Conservation (phyloP, 2,888 invertebrate genomes). For the Eutolmus rufibarbis region DNA sequence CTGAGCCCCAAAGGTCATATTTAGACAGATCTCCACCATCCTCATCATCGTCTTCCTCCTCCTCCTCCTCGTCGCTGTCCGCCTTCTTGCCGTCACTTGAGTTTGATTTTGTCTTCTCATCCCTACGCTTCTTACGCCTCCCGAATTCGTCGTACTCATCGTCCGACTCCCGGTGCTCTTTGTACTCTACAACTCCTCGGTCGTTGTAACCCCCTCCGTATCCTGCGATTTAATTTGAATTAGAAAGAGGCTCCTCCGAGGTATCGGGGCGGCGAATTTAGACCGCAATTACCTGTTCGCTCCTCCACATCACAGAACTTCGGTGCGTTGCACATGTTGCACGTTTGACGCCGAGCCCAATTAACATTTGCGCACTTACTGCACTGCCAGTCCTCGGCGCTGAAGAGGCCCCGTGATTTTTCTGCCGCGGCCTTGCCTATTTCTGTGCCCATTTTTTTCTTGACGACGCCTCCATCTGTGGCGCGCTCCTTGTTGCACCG, state of each 20-base stretch:
- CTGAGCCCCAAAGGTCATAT: slow-evolving; percentile 79
- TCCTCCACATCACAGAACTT: slow-evolving; percentile 94
- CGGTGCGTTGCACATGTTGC: slow-evolving; percentile 98
- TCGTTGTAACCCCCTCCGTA: slow-evolving; percentile 96
- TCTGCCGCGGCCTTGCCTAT: slow-evolving; percentile 98
- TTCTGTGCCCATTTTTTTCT: slow-evolving; percentile 91
- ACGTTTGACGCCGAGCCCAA: slow-evolving; percentile 89
- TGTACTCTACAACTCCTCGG: slow-evolving; percentile 94
- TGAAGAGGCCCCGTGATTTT: slow-evolving; percentile 82
- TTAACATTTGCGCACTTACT: slow-evolving; percentile 99
- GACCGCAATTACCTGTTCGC: slow-evolving; percentile 65
- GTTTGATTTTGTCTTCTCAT: slow-evolving; percentile 2
- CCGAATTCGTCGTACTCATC: slow-evolving; percentile 97
- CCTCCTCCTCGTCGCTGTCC: slow-evolving; percentile 62
- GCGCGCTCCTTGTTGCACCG: slow-evolving; percentile 82
- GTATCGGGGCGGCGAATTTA: neutral
- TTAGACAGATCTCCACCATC: slow-evolving; percentile 77
- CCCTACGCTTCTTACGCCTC: slow-evolving; percentile 66
- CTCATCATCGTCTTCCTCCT: slow-evolving; percentile 67
- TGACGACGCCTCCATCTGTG: slow-evolving; percentile 61
- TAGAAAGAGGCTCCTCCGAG: neutral
- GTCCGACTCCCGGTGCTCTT: slow-evolving; percentile 85
- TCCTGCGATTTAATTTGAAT: slow-evolving; percentile 59
- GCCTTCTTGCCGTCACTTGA: slow-evolving; percentile 35
- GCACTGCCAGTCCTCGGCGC: slow-evolving; percentile 99